Conservation (phyloP, 2,797 vertebrate species). For the Mus caroli region DNA sequence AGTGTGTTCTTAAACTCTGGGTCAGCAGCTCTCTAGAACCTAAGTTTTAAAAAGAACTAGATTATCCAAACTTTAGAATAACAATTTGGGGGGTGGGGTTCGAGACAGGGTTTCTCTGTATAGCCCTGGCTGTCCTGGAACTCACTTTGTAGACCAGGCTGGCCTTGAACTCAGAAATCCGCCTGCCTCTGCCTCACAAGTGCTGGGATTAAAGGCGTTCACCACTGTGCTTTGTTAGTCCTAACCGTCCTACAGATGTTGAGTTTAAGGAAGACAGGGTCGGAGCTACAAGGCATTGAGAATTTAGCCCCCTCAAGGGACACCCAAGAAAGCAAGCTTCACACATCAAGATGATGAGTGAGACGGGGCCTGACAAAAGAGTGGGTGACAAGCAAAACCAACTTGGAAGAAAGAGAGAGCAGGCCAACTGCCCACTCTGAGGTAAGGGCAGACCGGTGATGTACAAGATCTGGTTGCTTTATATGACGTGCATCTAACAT, state of each 20-base stretch:
- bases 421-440: background rate
- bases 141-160: too few species aligned
- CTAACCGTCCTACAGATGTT: background rate
- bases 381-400: background rate
- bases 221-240: background rate
- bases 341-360: background rate
- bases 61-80: constrained; percentile 21
- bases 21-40: background rate
- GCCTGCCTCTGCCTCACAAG: too few species aligned
- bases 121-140: too few species aligned
- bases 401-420: background rate
- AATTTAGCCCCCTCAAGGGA: background rate
- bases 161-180: too few species aligned
- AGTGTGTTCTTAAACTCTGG: background rate
- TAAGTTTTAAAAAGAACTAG: background rate
- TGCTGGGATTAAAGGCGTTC: too few species aligned
- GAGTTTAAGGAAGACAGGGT: background rate
- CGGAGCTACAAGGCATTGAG: background rate
- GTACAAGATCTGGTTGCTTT: background rate
- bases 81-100: background rate
- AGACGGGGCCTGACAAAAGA: background rate
- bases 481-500: background rate
- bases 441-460: background rate
- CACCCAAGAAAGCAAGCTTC: background rate
- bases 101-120: too few species aligned